A percentile compares a stretch with the other conserved stretches of the same genome.
Evolutionary conservation across 2,888 invertebrate genomes (phyloP).

Genomic region (Rhagium mordax): DNA sequence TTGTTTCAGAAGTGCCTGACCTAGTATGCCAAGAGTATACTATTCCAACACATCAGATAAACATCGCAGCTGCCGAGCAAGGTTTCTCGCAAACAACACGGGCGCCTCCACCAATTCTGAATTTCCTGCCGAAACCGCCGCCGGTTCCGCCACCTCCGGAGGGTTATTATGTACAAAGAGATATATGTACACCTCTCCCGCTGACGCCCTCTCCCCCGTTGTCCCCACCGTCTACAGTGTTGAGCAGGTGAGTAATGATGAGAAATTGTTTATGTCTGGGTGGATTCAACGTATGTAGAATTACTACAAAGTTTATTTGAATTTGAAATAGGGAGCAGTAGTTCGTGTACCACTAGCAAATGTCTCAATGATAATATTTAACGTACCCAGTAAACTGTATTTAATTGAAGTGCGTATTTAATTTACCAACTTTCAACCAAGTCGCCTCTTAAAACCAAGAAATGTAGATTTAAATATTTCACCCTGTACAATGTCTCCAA

Average conservation of each 20-base stretch:
- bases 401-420: no score
- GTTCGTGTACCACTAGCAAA: neutral
- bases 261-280: neutral
- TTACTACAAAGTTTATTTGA: neutral
- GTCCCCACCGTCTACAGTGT: conserved; percentile 57
- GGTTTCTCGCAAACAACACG: conserved; percentile 65
- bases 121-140: conserved; percentile 75
- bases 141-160: conserved; percentile 78
- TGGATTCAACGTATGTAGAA: neutral
- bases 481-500: no score
- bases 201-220: conserved; percentile 60
- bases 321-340: neutral
- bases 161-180: conserved; percentile 74
- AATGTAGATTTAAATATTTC: no score
- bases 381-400: no score
- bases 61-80: conserved; percentile 53
- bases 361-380: no score
- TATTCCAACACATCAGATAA: conserved; percentile 68
- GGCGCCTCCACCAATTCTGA: conserved; percentile 71
- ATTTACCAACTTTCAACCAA: no score
- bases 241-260: conserved; percentile 26
- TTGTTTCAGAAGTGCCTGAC: conserved; percentile 74
- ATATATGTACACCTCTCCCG: conserved; percentile 58
- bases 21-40: conserved; percentile 75
- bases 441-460: no score